Conservation (phyloP, 2,797 vertebrate genomes). For the Arrhamphus sclerolepis region DNA sequence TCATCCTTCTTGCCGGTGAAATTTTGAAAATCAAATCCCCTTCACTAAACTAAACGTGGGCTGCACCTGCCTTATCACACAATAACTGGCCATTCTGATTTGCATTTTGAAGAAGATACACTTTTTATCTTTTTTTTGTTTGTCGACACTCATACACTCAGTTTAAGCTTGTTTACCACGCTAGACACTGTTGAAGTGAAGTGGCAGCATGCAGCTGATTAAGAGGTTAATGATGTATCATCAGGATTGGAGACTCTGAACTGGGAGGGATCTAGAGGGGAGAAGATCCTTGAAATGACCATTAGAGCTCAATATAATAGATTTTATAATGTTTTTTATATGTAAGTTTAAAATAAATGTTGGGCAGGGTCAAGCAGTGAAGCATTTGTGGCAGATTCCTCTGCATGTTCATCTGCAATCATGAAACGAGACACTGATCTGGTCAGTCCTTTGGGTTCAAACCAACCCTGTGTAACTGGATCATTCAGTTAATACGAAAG, state of each 20-base stretch:
- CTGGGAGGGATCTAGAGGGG: conserved; percentile 57
- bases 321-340: conserved; percentile 56
- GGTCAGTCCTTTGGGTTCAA: conserved; percentile 81
- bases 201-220: conserved; percentile 52
- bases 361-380: conserved; percentile 7
- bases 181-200: conserved; percentile 39
- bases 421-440: conserved; percentile 75
- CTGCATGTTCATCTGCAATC: conserved; percentile 54
- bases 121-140: too few relatives aligned
- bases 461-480: conserved; percentile 78
- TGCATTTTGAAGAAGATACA: too few relatives aligned
- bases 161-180: too few relatives aligned
- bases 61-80: too few relatives aligned
- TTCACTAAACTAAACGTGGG: too few relatives aligned
- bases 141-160: too few relatives aligned
- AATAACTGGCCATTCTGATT: too few relatives aligned
- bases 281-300: conserved; percentile 58
- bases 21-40: too few relatives aligned
- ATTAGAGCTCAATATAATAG: conserved; percentile 55
- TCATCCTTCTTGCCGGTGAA: too few relatives aligned
- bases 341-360: conserved; percentile 1
- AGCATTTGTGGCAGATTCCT: conserved; percentile 47
- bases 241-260: conserved; percentile 50
- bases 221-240: conserved; percentile 57
- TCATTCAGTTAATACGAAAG: conserved; percentile 82